Conservation (phyloP, 1,140 invertebrate genomes). For the Lethocerus indicus region DNA sequence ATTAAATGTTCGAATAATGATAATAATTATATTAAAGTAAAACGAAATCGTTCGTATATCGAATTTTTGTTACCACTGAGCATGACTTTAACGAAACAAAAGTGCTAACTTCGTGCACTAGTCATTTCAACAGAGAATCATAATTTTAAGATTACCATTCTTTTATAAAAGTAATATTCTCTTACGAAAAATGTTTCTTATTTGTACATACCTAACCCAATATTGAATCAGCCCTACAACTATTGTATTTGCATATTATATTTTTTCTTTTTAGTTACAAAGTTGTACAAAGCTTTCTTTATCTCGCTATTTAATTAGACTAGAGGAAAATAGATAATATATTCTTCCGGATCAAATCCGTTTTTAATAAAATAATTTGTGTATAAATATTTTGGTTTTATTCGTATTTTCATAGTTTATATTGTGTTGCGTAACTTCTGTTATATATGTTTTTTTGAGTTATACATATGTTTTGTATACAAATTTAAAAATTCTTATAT, state of each 20-base stretch:
- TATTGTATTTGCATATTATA: conserved; percentile 3
- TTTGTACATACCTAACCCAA: background rate
- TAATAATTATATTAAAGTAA: too few species aligned
- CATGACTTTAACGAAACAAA: background rate
- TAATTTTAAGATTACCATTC: conserved; percentile 3
- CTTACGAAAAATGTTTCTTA: conserved; percentile 1
- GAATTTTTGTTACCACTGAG: conserved; percentile 5
- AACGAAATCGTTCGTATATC: too few species aligned
- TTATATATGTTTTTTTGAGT: conserved; percentile 1
- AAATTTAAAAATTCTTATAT: conserved; percentile 4
- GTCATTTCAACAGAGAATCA: conserved; percentile 2
- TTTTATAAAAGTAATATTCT: too few species aligned
- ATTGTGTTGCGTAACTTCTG: conserved; percentile 3
- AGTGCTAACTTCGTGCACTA: conserved; percentile 6
- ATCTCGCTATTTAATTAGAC: conserved; percentile 5
- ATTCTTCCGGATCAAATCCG: conserved; percentile 2
- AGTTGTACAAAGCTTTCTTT: conserved; percentile 6
- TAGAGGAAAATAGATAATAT: conserved; percentile 4
- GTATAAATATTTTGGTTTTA: conserved; percentile 5
- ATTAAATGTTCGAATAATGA: too few species aligned
- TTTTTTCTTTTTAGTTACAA: too few species aligned
- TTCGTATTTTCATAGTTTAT: conserved; percentile 8
- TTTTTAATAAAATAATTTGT: conserved; percentile 1
- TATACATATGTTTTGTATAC: conserved; percentile 8
- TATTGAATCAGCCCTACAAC: too few species aligned